Evolutionary conservation across 2,113 vertebrate species (phyloP), one percentile per base, ranked within the genome.

Genomic region (Chaetops frenatus): DNA sequence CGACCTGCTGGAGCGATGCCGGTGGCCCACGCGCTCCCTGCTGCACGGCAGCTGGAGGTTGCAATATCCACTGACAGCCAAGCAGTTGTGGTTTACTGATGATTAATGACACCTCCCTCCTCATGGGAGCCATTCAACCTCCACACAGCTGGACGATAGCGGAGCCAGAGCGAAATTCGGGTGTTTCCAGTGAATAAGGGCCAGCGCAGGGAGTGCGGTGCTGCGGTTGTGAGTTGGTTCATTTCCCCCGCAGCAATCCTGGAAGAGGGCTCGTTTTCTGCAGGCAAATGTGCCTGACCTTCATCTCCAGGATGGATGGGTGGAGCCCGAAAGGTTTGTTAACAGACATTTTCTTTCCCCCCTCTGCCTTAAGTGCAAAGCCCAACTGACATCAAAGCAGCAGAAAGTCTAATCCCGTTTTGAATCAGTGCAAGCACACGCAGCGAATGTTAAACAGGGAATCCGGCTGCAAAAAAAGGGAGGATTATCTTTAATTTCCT

Each of bases 381-480:
- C 92, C 67, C 91, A 86, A 36, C 69, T 96, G 96, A 97, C 95
- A 97, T 97, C 97, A 97, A 97, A 97, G 97, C 94, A 95, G 73
- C 50, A 88, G 91, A 95, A 96, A 94, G 74, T 91, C 89, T 96
- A 95, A 97, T 97, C 96, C 97, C 25, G 4, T 95, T 96, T 88
- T 95, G 96, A 97, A 95, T 95, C 92, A 50, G 92, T 22, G 74
- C 84, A 81, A 88, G 95, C 87, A 62, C 96, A 95, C 31, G 24
- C 90, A 93, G 92, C 9, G 96, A 97, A 97, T 97, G 95, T 94
- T 97, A 97, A 97, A 95, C 86, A 97, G 96, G 90, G 94, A 92
- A 95, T 93, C 81, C 7, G 3, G 69, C 81, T 73, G 95, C 61
- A 83, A 87, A 82, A 96, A 87, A 86, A 69, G 28, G 86, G 81